Evolutionary conservation across 2,113 vertebrate species (phyloP).

Genomic region (Grammomys dolichurus): DNA sequence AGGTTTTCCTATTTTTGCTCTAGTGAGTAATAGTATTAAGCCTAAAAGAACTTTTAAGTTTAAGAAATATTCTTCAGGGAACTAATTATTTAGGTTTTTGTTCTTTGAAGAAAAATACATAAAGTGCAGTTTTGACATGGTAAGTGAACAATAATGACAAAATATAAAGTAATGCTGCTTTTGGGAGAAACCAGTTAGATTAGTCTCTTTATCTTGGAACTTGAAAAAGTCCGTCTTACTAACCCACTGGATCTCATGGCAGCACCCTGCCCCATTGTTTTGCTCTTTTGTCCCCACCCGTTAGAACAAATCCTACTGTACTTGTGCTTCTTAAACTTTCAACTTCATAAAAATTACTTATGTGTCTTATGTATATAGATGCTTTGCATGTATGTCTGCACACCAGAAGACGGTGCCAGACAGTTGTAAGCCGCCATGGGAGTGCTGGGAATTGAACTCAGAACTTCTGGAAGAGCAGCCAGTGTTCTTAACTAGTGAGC

Average conservation of each 20-base stretch:
- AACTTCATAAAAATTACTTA: background rate
- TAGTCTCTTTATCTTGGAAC: background rate
- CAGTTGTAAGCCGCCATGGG: background rate
- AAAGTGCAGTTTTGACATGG: background rate
- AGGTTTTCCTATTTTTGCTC: background rate
- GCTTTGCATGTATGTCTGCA: background rate
- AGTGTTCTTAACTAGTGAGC: background rate
- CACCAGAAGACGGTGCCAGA: background rate
- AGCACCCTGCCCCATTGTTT: background rate
- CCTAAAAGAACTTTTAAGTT: background rate
- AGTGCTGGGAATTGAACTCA: background rate
- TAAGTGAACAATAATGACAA: constrained; percentile 6
- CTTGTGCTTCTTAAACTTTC: background rate
- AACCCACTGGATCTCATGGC: background rate
- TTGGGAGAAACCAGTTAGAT: constrained; percentile 8
- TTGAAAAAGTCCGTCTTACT: constrained; percentile 6
- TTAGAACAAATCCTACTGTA: background rate
- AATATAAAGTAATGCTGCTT: constrained; percentile 8
- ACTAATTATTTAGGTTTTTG: background rate
- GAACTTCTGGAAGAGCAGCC: background rate
- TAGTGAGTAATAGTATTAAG: constrained; percentile 10
- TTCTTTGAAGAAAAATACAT: constrained; percentile 43
- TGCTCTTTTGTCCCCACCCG: background rate
- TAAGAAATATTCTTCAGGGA: constrained; percentile 59
- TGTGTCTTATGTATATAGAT: background rate